Base-by-base conservation (phyloP, 2,113 vertebrate genomes). In the Apistogramma diplotaenia region DNA sequence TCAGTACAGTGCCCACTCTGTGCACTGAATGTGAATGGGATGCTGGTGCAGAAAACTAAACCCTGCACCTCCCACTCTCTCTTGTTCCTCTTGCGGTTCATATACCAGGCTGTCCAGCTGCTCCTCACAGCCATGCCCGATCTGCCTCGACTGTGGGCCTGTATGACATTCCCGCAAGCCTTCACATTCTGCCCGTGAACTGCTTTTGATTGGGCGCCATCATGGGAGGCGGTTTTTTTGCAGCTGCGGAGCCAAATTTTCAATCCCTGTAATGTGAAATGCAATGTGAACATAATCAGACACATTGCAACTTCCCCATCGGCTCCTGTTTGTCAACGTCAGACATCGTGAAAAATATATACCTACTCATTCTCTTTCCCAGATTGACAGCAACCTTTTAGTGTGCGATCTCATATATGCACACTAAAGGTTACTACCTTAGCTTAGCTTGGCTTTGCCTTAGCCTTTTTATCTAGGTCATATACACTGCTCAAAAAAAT, bases 11-110 rank as follows among this genome's bases (percentile, higher is more conserved):
- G 80, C 78, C 78, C 86, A 31, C 75, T 75, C 29, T 92, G 90
- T 91, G 90, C 78, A 23, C 86, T 86, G 92, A 88, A 92, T 92
- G 86, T 58, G 82, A 92, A 93, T 89, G 80, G 76, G 83, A 74
- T 35, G 62, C 82, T 79, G 84, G 57, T 67, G 87, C 79, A 87
- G 81, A 74, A 87, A 84, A 74, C 82, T 65, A 74, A 87, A 89
- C 49, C 46, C 53, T 76, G 79, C 74, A 40, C 61, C 83, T 62
- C 78, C 67, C 25, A 23, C 77, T 75, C 58, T 65, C 49, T 78
- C 49, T 19, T 31, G 25, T 72, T 80, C 74, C 58, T 71, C 56
- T 29, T 61, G 57, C 61, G 82, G 78, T 31, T 51, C 6, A 31
- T 16, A 5, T 9, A 37, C 58, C 53, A 21, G n/a, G 27, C 55